A percentile compares a stretch with the other conserved stretches of the same genome.
Conservation (phyloP, 2,113 vertebrate genomes). For the Procapra przewalskii region DNA sequence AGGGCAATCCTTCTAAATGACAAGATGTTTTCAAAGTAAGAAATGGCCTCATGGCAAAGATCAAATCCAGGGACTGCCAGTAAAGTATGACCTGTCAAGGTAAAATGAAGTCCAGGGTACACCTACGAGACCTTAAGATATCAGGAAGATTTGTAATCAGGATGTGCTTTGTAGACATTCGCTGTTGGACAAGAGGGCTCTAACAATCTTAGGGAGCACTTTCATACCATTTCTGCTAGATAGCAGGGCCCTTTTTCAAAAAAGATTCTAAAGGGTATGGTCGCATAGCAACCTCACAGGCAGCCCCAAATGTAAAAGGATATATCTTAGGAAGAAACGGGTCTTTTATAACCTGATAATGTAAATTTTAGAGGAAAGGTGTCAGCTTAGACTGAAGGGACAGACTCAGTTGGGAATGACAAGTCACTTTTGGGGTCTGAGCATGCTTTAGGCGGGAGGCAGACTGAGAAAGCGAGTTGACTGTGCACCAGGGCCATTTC, state of each 20-base stretch:
- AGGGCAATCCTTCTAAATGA: background rate
- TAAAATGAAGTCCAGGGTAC: too few relatives aligned
- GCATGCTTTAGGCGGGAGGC: background rate
- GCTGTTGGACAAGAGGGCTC: background rate
- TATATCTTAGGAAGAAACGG: background rate
- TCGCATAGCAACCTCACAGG: background rate
- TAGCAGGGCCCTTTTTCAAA: background rate
- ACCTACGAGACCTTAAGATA: background rate
- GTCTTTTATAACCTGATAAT: background rate
- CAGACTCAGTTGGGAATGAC: background rate
- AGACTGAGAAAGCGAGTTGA: background rate
- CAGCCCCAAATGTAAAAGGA: background rate
- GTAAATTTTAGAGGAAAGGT: background rate
- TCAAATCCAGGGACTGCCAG: background rate
- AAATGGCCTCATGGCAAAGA: background rate
- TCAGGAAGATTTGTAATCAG: background rate
- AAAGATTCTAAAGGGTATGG: background rate
- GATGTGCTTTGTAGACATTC: background rate
- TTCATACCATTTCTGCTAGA: background rate
- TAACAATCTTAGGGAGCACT: background rate
- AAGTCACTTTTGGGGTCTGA: background rate
- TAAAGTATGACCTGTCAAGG: background rate
- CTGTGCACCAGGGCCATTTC: accelerated
- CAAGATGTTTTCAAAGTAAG: background rate
- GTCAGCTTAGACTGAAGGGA: background rate